phyloP scores from a whole-genome alignment of 2,113 vertebrate genomes.

The Empidonax alnorum region DNA sequence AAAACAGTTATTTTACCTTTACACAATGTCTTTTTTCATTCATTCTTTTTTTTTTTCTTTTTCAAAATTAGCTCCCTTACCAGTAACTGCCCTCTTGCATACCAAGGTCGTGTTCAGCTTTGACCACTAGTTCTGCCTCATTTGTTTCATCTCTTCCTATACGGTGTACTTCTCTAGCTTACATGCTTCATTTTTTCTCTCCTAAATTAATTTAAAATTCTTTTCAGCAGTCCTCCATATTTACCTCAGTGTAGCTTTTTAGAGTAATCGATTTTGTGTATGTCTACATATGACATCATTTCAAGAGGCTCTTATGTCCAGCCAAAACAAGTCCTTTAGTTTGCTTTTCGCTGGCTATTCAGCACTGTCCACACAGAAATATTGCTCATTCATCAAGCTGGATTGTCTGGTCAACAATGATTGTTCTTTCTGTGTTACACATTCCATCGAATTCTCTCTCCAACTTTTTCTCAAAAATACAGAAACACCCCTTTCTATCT shows the following conservation, averaged over 20 bases:
- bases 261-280: neutral
- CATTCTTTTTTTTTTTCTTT: neutral
- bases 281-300: neutral
- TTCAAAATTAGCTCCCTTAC: neutral
- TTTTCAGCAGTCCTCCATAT: neutral
- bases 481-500: neutral
- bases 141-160: neutral
- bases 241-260: slow-evolving; percentile 6
- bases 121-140: neutral
- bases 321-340: slow-evolving; percentile 27
- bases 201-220: neutral
- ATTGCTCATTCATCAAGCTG: slow-evolving; percentile 6
- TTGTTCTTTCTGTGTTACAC: slow-evolving; percentile 3
- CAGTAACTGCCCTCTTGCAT: neutral
- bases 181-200: neutral
- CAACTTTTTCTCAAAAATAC: neutral
- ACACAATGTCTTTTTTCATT: neutral
- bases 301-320: slow-evolving; percentile 18
- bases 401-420: neutral
- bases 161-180: neutral
- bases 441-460: neutral
- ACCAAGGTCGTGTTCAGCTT: neutral
- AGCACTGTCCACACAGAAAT: slow-evolving; percentile 38
- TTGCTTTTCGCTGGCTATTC: slow-evolving; percentile 40
- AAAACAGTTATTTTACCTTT: neutral